Evolutionary conservation across 2,113 vertebrate species (phyloP).

Genomic region (Heterochromis multidens): DNA sequence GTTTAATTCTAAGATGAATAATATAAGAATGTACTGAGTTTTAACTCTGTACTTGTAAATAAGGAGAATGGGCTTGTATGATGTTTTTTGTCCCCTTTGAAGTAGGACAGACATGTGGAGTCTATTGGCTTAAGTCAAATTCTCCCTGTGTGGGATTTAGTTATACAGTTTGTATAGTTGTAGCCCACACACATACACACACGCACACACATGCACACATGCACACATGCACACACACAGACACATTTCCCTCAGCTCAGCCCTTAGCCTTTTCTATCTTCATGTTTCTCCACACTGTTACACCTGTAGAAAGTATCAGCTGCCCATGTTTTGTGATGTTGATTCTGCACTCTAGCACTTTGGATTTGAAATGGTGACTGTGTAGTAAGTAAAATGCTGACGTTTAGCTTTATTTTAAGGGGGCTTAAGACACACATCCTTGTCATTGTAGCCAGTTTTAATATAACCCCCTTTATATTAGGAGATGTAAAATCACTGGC

Average conservation of each 20-base stretch:
- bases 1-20: not conserved
- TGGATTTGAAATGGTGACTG: not conserved
- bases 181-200: not conserved
- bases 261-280: not conserved
- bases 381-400: not conserved
- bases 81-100: conserved; percentile 38
- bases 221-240: rapidly evolving
- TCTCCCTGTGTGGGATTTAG: conserved; percentile 56
- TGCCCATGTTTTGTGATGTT: conserved; percentile 12
- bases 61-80: not conserved
- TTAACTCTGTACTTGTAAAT: not conserved
- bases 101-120: conserved; percentile 55
- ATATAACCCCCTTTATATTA: not conserved
- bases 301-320: not conserved
- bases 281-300: conserved; percentile 24
- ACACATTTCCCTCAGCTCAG: conserved; percentile 11
- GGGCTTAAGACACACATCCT: not conserved
- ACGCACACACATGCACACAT: not conserved
- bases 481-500: not conserved
- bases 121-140: conserved; percentile 43
- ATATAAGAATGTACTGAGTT: not conserved
- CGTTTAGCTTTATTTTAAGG: not conserved
- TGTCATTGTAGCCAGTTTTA: not conserved
- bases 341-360: not conserved
- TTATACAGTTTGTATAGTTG: conserved; percentile 43